Conservation (phyloP, 1,140 invertebrate species). For the Phymastichus coffea region DNA sequence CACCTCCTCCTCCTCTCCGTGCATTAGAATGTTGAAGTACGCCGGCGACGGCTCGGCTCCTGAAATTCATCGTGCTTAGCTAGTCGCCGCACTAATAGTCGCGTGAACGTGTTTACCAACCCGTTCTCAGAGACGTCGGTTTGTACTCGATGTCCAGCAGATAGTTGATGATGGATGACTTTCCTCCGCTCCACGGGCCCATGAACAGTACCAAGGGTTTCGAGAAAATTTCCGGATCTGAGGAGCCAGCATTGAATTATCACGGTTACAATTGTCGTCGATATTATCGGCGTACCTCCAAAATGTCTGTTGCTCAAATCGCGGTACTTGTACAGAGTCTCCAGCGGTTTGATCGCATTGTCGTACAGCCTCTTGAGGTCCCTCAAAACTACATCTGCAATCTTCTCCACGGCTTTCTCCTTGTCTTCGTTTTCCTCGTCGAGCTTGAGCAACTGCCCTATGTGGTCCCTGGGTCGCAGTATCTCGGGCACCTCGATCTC, state of each 20-base stretch:
- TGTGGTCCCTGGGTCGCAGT: slow-evolving; percentile 75
- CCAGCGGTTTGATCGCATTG: slow-evolving; percentile 84
- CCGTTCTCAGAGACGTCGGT: slow-evolving; percentile 78
- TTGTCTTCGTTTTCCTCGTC: slow-evolving; percentile 73
- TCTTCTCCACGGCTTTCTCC: slow-evolving; percentile 71
- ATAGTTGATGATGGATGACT: slow-evolving; percentile 93
- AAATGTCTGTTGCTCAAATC: slow-evolving; percentile 91
- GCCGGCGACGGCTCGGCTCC: slow-evolving; percentile 91
- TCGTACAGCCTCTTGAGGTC: slow-evolving; percentile 88
- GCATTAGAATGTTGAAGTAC: slow-evolving; percentile 91
- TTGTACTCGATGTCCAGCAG: slow-evolving; percentile 84
- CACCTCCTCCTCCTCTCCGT: slow-evolving; percentile 81
- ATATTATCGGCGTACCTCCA: slow-evolving; percentile 59
- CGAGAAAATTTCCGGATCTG: slow-evolving; percentile 92
- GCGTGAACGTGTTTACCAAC: too few relatives aligned
- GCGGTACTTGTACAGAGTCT: slow-evolving; percentile 86
- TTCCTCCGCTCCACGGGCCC: slow-evolving; percentile 95
- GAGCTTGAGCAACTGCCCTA: slow-evolving; percentile 76
- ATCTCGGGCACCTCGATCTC: slow-evolving; percentile 75
- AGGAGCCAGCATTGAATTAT: too few relatives aligned
- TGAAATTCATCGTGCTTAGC: slow-evolving; percentile 48
- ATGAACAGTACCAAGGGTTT: slow-evolving; percentile 91
- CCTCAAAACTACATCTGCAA: slow-evolving; percentile 74
- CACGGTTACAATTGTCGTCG: background rate
- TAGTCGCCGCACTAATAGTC: slow-evolving; percentile 26